Evolutionary conservation across 2,797 vertebrate species (phyloP).

Genomic region (Enteromius anoplus): DNA sequence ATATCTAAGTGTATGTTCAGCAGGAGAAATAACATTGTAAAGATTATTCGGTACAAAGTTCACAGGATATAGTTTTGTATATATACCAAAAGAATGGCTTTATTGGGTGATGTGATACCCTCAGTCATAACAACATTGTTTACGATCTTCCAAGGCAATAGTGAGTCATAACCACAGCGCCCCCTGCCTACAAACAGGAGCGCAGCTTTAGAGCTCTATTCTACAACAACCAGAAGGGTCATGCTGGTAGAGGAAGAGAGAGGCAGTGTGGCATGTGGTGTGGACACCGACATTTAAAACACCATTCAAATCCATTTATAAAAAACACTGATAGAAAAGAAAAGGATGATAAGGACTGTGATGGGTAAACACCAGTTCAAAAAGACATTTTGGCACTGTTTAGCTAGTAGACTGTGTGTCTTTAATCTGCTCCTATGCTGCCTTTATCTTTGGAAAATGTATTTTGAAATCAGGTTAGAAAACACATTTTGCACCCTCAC

Average conservation of each 20-base stretch:
- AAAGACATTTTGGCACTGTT: conserved; percentile 12
- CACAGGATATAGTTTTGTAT: not conserved
- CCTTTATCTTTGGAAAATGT: not conserved
- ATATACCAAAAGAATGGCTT: not conserved
- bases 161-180: conserved; percentile 60
- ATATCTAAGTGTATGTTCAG: not conserved
- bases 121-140: conserved; percentile 51
- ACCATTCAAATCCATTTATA: conserved; percentile 79
- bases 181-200: conserved; percentile 64
- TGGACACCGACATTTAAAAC: conserved; percentile 73
- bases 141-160: conserved; percentile 50
- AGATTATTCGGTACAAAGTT: not conserved
- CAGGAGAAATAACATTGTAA: not conserved
- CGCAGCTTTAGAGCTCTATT: conserved; percentile 61
- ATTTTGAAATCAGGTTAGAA: not conserved
- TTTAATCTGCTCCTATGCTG: conserved; percentile 22
- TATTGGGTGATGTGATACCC: conserved; percentile 36
- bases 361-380: conserved; percentile 58
- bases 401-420: not conserved
- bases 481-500: conserved; percentile 9
- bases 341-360: conserved; percentile 67
- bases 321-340: conserved; percentile 79
- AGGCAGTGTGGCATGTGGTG: conserved; percentile 76
- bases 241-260: conserved; percentile 74
- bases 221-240: conserved; percentile 65